Percentiles rank a stretch among this genome's conserved stretches.
phyloP scores from a whole-genome alignment of 2,888 invertebrate species.

The Synergus gifuensis region DNA sequence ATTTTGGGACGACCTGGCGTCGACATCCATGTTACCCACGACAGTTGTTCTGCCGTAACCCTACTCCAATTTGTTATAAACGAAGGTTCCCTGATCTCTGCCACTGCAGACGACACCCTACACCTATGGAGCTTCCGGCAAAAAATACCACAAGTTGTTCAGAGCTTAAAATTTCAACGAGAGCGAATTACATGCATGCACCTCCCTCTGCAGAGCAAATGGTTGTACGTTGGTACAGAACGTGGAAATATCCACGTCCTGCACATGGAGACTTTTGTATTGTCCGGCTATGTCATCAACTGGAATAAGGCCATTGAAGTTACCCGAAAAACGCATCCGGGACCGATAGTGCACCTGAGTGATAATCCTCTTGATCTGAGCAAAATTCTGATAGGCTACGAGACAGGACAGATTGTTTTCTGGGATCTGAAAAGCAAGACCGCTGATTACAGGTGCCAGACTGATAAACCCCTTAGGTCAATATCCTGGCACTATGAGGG shows the following conservation, averaged over 20 bases:
- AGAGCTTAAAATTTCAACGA: constrained; percentile 97
- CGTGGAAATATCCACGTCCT: constrained; percentile 98
- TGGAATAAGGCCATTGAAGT: constrained; percentile 99
- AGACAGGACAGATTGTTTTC: constrained; percentile 94
- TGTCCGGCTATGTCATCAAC: constrained; percentile 99
- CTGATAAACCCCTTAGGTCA: constrained; percentile 89
- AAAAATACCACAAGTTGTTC: constrained; percentile 95
- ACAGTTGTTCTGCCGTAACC: constrained; percentile 87
- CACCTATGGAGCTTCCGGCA: constrained; percentile 99
- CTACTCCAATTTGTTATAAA: constrained; percentile 97
- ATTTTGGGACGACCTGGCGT: constrained; percentile 98
- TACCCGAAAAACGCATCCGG: constrained; percentile 98
- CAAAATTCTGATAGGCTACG: constrained; percentile 98
- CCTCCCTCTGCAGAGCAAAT: constrained; percentile 97
- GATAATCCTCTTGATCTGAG: constrained; percentile 98
- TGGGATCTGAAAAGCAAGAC: constrained; percentile 95
- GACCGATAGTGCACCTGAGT: constrained; percentile 96
- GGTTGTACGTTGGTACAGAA: constrained; percentile 99
- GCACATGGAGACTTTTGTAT: constrained; percentile 96
- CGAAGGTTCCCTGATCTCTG: constrained; percentile 97
- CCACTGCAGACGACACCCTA: constrained; percentile 96
- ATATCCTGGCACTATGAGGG: constrained; percentile 99
- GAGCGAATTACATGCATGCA: constrained; percentile 97
- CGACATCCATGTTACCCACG: constrained; percentile 95
- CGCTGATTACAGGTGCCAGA: constrained; percentile 91